phyloP scores from a whole-genome alignment of 2,888 invertebrate genomes.

The Drosophila tanythrix region DNA sequence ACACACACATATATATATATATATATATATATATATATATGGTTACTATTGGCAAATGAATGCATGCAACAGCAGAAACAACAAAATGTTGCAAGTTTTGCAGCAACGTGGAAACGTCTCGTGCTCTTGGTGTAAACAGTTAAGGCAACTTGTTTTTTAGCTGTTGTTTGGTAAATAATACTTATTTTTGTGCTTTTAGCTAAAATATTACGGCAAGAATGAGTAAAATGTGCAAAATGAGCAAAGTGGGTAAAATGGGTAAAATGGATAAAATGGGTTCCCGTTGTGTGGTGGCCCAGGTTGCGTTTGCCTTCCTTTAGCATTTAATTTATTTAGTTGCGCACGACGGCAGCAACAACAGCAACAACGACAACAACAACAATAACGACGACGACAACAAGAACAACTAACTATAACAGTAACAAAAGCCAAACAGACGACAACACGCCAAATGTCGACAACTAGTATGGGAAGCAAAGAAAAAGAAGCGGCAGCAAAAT shows the following conservation, averaged over 20 bases:
- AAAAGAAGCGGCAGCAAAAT: background rate
- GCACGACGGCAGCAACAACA: slow-evolving; percentile 44
- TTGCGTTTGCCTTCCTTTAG: slow-evolving; percentile 58
- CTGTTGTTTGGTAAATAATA: slow-evolving; percentile 47
- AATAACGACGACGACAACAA: slow-evolving; percentile 19
- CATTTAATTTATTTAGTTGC: slow-evolving; percentile 79
- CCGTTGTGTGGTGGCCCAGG: background rate
- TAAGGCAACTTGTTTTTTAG: slow-evolving; percentile 36
- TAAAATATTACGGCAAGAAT: slow-evolving; percentile 51
- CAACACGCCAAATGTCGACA: slow-evolving; percentile 57
- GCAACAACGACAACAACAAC: slow-evolving; percentile 28
- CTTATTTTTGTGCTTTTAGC: slow-evolving; percentile 58
- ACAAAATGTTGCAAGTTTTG: slow-evolving; percentile 36
- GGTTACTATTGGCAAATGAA: background rate
- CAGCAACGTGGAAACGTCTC: slow-evolving; percentile 24
- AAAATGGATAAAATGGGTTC: background rate
- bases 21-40: background rate
- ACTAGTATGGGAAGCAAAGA: slow-evolving; percentile 5
- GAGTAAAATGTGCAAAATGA: background rate
- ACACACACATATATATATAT: background rate
- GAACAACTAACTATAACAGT: slow-evolving; percentile 10
- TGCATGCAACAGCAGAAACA: slow-evolving; percentile 3
- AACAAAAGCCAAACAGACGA: slow-evolving; percentile 36
- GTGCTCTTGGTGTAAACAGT: slow-evolving; percentile 45
- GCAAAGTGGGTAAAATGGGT: background rate